These are phyloP conservation scores for Anastrepha obliqua DNA, from an alignment of 1,140 invertebrate genomes.

Conservation along the genomic window DNA sequence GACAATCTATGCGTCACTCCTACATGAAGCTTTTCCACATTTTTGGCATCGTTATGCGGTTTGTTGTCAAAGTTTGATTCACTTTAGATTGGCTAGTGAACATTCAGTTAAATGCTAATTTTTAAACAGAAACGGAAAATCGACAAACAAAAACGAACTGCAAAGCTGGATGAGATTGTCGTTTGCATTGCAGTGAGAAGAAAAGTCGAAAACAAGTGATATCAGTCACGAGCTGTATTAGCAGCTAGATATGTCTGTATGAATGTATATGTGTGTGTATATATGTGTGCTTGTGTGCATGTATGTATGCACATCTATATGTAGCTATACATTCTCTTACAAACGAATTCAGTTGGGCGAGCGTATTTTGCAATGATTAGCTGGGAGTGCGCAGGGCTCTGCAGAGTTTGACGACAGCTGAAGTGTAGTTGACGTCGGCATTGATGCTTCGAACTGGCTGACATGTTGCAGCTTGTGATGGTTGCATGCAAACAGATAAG, in stretches of 20 bases:
- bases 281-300: no score
- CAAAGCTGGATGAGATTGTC: background rate
- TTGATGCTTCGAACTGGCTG: background rate
- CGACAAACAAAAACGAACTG: background rate
- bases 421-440: background rate
- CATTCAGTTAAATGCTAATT: conserved; percentile 47
- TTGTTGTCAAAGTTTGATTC: conserved; percentile 51
- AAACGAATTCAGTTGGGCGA: no score
- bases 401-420: background rate
- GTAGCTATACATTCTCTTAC: no score
- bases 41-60: conserved; percentile 36
- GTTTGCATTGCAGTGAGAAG: background rate
- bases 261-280: background rate
- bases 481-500: no score
- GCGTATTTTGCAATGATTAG: background rate
- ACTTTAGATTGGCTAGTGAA: conserved; percentile 49
- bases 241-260: background rate
- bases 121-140: background rate
- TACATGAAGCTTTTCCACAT: background rate
- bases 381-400: background rate
- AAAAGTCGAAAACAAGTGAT: background rate
- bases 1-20: background rate
- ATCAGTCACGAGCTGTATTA: background rate
- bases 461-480: background rate
- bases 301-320: no score